Percentiles rank a stretch among this genome's conserved stretches.
Conservation (phyloP, 2,797 vertebrate genomes). For the Pelobates cultripes region DNA sequence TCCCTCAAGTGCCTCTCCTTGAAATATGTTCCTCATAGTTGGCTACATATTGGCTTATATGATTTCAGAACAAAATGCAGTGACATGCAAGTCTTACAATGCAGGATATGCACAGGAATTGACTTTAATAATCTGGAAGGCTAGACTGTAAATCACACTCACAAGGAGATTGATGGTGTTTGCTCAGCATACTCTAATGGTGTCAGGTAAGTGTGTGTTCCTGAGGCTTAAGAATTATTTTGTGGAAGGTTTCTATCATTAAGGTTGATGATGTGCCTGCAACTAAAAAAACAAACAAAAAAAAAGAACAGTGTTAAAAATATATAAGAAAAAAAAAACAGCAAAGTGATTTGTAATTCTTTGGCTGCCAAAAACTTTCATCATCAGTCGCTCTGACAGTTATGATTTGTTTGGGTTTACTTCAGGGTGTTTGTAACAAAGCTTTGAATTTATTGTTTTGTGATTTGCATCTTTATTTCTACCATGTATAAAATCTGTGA, state of each 20-base stretch:
- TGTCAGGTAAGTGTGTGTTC: conserved; percentile 75
- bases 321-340: conserved; percentile 47
- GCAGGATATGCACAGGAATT: conserved; percentile 57
- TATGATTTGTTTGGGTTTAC: conserved; percentile 71
- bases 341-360: conserved; percentile 68
- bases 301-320: conserved; percentile 8
- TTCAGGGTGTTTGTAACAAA: conserved; percentile 65
- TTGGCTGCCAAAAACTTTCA: conserved; percentile 67
- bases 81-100: conserved; percentile 67
- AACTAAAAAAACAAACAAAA: conserved; percentile 60
- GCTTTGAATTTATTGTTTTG: conserved; percentile 66
- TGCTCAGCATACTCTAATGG: conserved; percentile 70
- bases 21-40: conserved; percentile 17
- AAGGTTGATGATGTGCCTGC: conserved; percentile 72
- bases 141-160: conserved; percentile 75
- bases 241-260: conserved; percentile 76
- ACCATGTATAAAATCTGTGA: conserved; percentile 49
- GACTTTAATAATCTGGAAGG: conserved; percentile 62
- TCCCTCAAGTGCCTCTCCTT: background rate
- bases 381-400: conserved; percentile 65
- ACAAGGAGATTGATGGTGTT: conserved; percentile 76
- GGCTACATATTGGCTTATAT: conserved; percentile 36
- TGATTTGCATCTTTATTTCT: conserved; percentile 70
- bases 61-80: conserved; percentile 58
- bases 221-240: conserved; percentile 75